Evolutionary conservation across 1,140 invertebrate genomes (phyloP).

Genomic region (Pogonognathellus flavescens): DNA sequence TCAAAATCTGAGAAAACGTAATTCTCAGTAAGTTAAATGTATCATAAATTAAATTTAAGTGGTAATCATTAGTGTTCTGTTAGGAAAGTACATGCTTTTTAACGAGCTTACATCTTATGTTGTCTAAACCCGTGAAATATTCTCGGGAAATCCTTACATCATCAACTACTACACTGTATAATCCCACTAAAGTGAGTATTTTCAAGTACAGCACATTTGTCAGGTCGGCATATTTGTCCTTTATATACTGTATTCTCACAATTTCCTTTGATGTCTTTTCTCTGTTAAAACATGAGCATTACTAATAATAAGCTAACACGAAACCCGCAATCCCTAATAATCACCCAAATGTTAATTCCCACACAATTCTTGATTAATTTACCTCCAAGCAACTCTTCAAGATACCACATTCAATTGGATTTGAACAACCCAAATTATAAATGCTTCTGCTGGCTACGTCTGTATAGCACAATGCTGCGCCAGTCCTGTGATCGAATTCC

Average conservation of each 20-base stretch:
- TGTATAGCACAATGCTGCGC: constrained; percentile 9
- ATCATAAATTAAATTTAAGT: neutral
- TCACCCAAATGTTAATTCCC: neutral
- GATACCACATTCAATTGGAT: neutral
- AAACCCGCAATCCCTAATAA: neutral
- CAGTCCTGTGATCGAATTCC: constrained; percentile 21
- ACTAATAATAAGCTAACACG: no score
- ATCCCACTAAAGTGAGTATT: constrained; percentile 13
- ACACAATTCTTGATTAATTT: neutral
- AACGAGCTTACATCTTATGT: neutral
- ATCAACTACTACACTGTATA: constrained; percentile 6
- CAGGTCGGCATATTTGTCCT: constrained; percentile 9
- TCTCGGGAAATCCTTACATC: neutral
- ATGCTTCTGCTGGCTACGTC: neutral
- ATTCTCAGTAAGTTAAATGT: neutral
- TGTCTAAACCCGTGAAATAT: constrained; percentile 3
- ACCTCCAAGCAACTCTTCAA: constrained; percentile 33
- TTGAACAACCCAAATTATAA: constrained; percentile 15
- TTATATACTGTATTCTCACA: neutral
- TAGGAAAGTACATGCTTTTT: neutral
- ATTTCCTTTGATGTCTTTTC: constrained; percentile 21
- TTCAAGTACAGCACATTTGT: neutral
- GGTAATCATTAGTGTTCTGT: neutral
- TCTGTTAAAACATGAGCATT: neutral
- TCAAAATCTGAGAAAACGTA: constrained; percentile 15